These are phyloP conservation scores for Melieria omissa DNA, from an alignment of 2,888 invertebrate species.

Conservation along the genomic window DNA sequence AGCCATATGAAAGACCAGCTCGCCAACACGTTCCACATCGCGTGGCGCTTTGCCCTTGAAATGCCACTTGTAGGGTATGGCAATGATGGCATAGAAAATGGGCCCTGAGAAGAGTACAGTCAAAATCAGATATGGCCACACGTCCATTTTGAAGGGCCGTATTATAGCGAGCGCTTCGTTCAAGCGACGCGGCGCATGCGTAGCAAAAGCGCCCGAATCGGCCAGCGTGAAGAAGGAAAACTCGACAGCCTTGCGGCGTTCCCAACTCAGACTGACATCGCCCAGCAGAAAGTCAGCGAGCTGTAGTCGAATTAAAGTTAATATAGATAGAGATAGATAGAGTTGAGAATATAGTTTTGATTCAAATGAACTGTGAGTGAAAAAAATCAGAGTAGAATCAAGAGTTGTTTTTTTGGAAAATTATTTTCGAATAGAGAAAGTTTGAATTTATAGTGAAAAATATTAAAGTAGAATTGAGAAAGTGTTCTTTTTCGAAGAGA, in stretches of 20 bases:
- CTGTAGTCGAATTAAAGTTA: constrained; percentile 53
- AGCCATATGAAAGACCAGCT: constrained; percentile 50
- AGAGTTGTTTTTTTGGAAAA: background rate
- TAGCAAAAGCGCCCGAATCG: constrained; percentile 81
- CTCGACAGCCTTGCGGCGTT: constrained; percentile 77
- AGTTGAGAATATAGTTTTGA: background rate
- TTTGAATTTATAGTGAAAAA: too few relatives aligned
- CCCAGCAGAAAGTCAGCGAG: constrained; percentile 78
- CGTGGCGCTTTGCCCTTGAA: background rate
- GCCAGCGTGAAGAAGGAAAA: constrained; percentile 82
- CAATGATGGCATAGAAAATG: constrained; percentile 75
- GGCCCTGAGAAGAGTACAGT: constrained; percentile 77
- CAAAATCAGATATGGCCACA: constrained; percentile 78
- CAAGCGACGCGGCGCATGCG: constrained; percentile 77
- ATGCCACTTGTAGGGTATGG: constrained; percentile 68
- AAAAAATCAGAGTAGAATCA: background rate
- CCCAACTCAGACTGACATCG: constrained; percentile 79
- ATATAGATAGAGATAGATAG: background rate
- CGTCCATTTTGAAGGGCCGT: constrained; percentile 79
- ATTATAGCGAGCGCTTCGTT: constrained; percentile 80
- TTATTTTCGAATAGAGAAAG: too few relatives aligned
- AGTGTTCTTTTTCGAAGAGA: background rate
- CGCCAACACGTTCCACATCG: constrained; percentile 49
- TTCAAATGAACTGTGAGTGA: too few relatives aligned
- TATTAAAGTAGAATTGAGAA: too few relatives aligned